A percentile compares a stretch with the other conserved stretches of the same genome.
Evolutionary conservation across 2,888 invertebrate genomes (phyloP).

Genomic region (Osmoderma eremita): DNA sequence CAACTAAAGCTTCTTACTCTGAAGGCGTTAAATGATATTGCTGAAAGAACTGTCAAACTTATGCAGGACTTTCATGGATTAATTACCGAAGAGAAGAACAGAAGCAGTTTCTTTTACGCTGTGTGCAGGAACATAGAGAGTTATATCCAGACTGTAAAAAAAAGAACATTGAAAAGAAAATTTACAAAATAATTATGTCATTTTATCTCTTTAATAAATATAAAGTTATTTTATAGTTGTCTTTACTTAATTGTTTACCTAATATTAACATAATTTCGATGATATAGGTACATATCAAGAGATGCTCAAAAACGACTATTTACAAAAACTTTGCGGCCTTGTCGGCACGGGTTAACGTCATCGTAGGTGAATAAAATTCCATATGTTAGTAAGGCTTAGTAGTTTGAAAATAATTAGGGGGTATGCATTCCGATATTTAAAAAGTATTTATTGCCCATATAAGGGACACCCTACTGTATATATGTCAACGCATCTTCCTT

Average conservation of each 20-base stretch:
- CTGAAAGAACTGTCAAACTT: slow-evolving; percentile 48
- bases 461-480: not conserved
- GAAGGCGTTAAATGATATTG: slow-evolving; percentile 18
- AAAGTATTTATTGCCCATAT: not conserved
- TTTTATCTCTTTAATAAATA: not conserved
- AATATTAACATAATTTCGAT: not conserved
- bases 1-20: slow-evolving; percentile 17
- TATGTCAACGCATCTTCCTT: too few relatives aligned
- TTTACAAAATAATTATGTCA: slow-evolving; percentile 32
- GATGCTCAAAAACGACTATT: not conserved
- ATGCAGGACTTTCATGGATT: slow-evolving; percentile 50
- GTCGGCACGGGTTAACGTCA: too few relatives aligned
- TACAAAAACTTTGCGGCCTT: not conserved
- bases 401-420: not conserved
- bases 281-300: not conserved
- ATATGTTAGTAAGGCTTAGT: too few relatives aligned
- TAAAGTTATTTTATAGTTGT: not conserved
- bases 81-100: slow-evolving; percentile 49
- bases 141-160: slow-evolving; percentile 45
- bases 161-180: slow-evolving; percentile 43
- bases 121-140: slow-evolving; percentile 45
- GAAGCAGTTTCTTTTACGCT: slow-evolving; percentile 48
- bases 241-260: not conserved
- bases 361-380: too few relatives aligned
- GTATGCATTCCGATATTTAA: slow-evolving; percentile 3